Evolutionary conservation across 2,113 vertebrate species (phyloP).

Genomic region (Rallus limicola): DNA sequence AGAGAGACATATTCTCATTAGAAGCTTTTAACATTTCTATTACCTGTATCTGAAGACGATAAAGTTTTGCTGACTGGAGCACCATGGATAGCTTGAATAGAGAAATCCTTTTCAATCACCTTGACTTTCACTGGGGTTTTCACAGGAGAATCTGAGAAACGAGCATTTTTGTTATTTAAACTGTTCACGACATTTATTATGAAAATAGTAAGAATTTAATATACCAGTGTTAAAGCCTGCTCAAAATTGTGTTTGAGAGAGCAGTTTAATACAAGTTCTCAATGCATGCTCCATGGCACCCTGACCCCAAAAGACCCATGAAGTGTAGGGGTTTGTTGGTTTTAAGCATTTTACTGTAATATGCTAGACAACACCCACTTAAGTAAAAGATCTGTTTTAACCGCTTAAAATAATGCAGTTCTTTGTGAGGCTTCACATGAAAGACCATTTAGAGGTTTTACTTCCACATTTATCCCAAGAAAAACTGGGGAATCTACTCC

Average conservation of each 20-base stretch:
- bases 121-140: conserved; percentile 82
- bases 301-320: not conserved
- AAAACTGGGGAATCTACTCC: not conserved
- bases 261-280: not conserved
- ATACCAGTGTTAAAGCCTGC: not conserved
- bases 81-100: conserved; percentile 77
- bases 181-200: not conserved
- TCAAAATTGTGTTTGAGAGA: not conserved
- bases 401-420: not conserved
- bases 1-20: not conserved
- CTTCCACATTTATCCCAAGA: not conserved
- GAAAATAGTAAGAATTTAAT: not conserved
- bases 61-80: conserved; percentile 89
- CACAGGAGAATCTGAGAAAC: conserved; percentile 79
- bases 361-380: not conserved
- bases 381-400: not conserved
- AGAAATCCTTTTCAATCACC: conserved; percentile 86
- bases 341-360: not conserved
- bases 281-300: not conserved
- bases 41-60: conserved; percentile 94
- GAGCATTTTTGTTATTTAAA: conserved; percentile 21
- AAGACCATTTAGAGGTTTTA: not conserved
- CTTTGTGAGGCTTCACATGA: not conserved
- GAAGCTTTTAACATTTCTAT: not conserved
- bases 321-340: not conserved